Percentiles rank a stretch among this genome's conserved stretches.
Evolutionary conservation across 2,888 invertebrate species (phyloP).

Genomic region (Drosophila setosimentum): DNA sequence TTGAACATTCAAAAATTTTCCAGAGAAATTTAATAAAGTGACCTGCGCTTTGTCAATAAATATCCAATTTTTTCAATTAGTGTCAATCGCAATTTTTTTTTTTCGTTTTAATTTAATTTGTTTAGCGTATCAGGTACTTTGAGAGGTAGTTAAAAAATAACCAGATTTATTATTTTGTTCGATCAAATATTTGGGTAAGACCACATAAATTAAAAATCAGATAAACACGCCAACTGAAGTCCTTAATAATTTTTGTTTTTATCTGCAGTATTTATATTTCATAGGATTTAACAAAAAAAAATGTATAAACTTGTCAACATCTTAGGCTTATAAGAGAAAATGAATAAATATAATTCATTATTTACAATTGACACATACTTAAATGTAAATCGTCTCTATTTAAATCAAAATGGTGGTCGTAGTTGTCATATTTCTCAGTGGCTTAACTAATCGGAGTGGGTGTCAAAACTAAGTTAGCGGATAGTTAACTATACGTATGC

Average conservation of each 20-base stretch:
- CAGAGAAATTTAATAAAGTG: constrained; percentile 26
- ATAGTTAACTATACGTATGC: not conserved
- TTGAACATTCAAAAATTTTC: constrained; percentile 25
- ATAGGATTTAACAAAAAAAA: not conserved
- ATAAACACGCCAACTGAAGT: not conserved
- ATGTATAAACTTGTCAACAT: not conserved
- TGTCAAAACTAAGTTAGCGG: constrained; percentile 4
- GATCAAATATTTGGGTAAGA: not conserved
- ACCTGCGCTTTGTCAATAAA: constrained; percentile 43
- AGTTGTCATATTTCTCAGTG: not conserved
- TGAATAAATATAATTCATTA: not conserved
- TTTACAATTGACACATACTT: not conserved
- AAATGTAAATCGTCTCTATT: not conserved
- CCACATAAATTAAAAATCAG: not conserved
- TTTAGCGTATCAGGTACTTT: constrained; percentile 12
- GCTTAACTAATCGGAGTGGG: constrained; percentile 13
- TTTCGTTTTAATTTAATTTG: constrained; percentile 30
- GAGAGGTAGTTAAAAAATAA: not conserved
- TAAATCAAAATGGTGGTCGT: not conserved
- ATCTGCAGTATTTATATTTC: not conserved
- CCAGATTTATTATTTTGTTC: not conserved
- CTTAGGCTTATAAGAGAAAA: not conserved
- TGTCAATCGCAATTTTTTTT: not conserved
- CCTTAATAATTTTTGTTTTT: not conserved
- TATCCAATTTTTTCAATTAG: constrained; percentile 34